Conservation (phyloP, 2,113 vertebrate species). For the Jacana jacana region DNA sequence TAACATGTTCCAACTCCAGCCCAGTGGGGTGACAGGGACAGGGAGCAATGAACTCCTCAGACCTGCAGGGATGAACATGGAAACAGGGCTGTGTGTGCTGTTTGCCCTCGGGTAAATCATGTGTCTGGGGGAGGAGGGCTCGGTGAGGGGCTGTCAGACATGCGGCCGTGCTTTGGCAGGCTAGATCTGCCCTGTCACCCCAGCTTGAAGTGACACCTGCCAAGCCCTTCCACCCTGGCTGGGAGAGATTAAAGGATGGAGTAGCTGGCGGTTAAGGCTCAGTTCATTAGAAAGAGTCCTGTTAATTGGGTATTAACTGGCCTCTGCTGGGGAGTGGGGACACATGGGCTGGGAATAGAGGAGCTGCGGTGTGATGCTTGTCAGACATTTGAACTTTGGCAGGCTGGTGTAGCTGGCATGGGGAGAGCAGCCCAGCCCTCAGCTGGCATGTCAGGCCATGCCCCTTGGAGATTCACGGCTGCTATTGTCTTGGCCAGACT, state of each 20-base stretch:
- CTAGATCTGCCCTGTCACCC: neutral
- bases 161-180: neutral
- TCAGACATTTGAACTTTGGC: slow-evolving; percentile 64
- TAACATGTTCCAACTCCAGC: neutral
- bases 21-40: neutral
- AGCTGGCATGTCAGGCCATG: slow-evolving; percentile 51
- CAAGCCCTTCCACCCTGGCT: slow-evolving; percentile 1
- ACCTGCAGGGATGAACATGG: neutral
- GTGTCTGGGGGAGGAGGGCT: neutral
- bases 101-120: neutral
- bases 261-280: slow-evolving; percentile 13
- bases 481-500: slow-evolving; percentile 54
- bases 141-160: neutral
- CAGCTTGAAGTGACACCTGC: slow-evolving; percentile 46
- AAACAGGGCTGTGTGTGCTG: too few species aligned
- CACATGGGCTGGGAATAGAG: slow-evolving; percentile 64
- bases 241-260: slow-evolving; percentile 54
- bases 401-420: slow-evolving; percentile 51
- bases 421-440: slow-evolving; percentile 55
- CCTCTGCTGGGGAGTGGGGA: slow-evolving; percentile 59
- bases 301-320: slow-evolving; percentile 68
- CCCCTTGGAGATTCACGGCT: slow-evolving; percentile 31
- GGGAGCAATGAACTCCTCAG: neutral
- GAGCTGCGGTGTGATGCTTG: slow-evolving; percentile 49
- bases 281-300: slow-evolving; percentile 55